Conservation (phyloP, 1,140 invertebrate genomes). For the Dufourea novaeangliae region DNA sequence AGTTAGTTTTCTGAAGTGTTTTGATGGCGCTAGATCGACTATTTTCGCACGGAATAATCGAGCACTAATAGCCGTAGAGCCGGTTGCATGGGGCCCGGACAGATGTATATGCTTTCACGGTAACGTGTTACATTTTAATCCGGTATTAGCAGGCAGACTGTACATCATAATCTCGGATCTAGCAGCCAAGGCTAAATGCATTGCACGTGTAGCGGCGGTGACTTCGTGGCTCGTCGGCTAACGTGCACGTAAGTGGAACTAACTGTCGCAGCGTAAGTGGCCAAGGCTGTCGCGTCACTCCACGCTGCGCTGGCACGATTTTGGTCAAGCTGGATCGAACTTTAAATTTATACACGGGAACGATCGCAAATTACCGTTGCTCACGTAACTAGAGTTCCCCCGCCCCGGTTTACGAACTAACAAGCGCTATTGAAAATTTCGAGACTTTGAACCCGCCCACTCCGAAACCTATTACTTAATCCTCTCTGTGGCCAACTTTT, state of each 20-base stretch:
- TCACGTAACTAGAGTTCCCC: background rate
- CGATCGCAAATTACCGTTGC: no score
- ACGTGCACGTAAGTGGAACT: slow-evolving; percentile 32
- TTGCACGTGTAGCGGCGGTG: slow-evolving; percentile 41
- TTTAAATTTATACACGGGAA: background rate
- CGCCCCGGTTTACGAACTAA: no score
- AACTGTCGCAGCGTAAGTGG: slow-evolving; percentile 33
- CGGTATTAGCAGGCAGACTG: slow-evolving; percentile 53
- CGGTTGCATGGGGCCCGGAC: background rate
- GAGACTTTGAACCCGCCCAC: background rate
- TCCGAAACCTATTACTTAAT: background rate
- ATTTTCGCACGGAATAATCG: slow-evolving; percentile 27
- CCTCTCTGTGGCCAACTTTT: background rate
- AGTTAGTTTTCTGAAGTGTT: background rate
- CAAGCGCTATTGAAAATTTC: slow-evolving; percentile 6
- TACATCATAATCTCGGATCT: slow-evolving; percentile 63
- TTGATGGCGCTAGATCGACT: background rate
- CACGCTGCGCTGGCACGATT: background rate
- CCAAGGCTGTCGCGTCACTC: background rate
- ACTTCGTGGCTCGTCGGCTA: slow-evolving; percentile 49
- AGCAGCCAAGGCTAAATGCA: slow-evolving; percentile 50
- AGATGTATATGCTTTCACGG: slow-evolving; percentile 13
- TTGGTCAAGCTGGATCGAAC: background rate
- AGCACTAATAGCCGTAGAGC: slow-evolving; percentile 19
- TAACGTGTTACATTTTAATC: slow-evolving; percentile 59